Percentiles rank a stretch among this genome's conserved stretches.
phyloP scores from a whole-genome alignment of 1,140 invertebrate species.

The Wasmannia auropunctata region DNA sequence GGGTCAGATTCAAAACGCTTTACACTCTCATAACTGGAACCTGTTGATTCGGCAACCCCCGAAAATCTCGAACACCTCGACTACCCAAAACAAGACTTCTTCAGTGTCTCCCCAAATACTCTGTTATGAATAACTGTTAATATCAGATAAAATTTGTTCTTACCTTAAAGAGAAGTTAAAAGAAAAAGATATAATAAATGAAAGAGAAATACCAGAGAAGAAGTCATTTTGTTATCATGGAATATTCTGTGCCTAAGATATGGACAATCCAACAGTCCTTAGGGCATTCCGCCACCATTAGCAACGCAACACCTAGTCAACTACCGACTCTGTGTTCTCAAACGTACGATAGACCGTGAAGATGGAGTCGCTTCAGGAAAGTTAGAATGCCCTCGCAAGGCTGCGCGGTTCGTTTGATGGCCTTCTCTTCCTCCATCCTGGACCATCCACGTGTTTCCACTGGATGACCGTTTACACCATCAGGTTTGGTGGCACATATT shows the following conservation, averaged over 20 bases:
- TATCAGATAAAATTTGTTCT: background rate
- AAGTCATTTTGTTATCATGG: background rate
- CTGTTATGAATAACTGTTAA: background rate
- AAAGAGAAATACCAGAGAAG: background rate
- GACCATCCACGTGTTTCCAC: slow-evolving; percentile 64
- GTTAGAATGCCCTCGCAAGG: slow-evolving; percentile 65
- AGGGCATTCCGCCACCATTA: slow-evolving; percentile 29
- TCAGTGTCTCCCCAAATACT: background rate
- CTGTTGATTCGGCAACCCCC: slow-evolving; percentile 81
- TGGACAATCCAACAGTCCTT: background rate
- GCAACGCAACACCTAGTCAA: slow-evolving; percentile 50
- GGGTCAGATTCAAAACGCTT: slow-evolving; percentile 84
- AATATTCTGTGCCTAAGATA: background rate
- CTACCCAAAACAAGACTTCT: slow-evolving; percentile 2
- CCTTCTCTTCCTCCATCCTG: slow-evolving; percentile 6
- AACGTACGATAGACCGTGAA: slow-evolving; percentile 66
- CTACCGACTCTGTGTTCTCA: slow-evolving; percentile 44
- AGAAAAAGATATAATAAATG: background rate
- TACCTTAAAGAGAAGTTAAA: background rate
- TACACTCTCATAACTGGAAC: slow-evolving; percentile 84
- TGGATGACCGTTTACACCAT: slow-evolving; percentile 69
- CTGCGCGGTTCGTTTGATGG: slow-evolving; percentile 73
- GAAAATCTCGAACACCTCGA: slow-evolving; percentile 56
- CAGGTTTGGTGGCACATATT: slow-evolving; percentile 73
- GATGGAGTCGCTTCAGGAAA: slow-evolving; percentile 73